Conservation (phyloP, 2,113 vertebrate species). For the Bolborhynchus lineola region DNA sequence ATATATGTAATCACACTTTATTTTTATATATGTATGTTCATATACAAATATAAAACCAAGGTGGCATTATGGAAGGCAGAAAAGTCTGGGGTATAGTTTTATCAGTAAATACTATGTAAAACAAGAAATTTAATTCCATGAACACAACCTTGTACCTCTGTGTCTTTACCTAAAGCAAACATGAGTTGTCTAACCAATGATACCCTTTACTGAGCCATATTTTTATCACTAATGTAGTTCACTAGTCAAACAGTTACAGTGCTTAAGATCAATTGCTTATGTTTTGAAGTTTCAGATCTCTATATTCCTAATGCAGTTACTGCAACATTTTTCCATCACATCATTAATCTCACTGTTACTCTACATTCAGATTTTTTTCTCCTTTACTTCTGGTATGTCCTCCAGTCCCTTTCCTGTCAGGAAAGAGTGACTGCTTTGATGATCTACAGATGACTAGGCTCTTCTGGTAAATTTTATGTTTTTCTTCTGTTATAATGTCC, state of each 20-base stretch:
- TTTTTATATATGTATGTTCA: not conserved
- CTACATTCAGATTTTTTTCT: not conserved
- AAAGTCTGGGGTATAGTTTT: not conserved
- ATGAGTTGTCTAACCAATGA: not conserved
- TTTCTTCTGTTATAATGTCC: not conserved
- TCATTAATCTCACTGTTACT: not conserved
- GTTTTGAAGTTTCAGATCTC: not conserved
- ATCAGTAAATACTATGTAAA: not conserved
- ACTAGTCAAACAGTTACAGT: not conserved
- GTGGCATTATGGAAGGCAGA: not conserved
- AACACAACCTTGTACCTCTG: not conserved
- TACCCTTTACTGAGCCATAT: not conserved
- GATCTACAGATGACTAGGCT: not conserved
- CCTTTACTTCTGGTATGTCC: not conserved
- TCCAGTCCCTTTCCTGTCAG: not conserved
- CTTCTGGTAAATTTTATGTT: not conserved
- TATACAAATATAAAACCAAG: rapidly evolving
- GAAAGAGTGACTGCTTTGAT: not conserved
- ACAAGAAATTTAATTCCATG: not conserved
- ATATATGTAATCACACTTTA: not conserved
- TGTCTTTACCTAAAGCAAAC: not conserved
- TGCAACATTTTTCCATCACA: not conserved
- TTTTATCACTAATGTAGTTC: not conserved
- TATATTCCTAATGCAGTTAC: not conserved
- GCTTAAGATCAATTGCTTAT: not conserved